Conservation (phyloP, 2,113 vertebrate species). For the Sceloporus tristichus region DNA sequence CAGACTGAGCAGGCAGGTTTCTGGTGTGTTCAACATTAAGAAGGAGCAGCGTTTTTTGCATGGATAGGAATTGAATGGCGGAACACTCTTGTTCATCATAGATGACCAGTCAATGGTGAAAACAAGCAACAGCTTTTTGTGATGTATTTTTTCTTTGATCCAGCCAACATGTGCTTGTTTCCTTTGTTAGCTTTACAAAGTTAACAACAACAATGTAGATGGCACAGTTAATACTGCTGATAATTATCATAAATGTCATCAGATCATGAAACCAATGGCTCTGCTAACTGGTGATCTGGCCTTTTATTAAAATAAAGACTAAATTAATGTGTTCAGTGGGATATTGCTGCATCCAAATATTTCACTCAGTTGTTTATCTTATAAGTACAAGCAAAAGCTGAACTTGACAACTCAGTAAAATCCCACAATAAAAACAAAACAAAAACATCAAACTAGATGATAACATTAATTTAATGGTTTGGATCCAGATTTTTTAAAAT, state of each 20-base stretch:
- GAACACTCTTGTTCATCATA: constrained; percentile 67
- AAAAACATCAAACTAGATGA: background rate
- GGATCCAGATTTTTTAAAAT: background rate
- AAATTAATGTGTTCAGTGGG: background rate
- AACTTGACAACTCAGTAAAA: constrained; percentile 13
- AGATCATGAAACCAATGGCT: constrained; percentile 43
- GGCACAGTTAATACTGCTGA: constrained; percentile 32
- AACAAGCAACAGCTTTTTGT: constrained; percentile 70
- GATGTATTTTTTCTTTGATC: constrained; percentile 73
- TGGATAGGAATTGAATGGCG: constrained; percentile 73
- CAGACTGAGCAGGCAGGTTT: constrained; percentile 85
- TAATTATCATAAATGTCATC: constrained; percentile 35
- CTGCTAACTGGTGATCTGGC: constrained; percentile 24
- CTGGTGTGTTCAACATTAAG: constrained; percentile 79
- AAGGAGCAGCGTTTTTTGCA: constrained; percentile 77
- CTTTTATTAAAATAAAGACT: constrained; percentile 26
- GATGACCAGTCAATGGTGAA: constrained; percentile 74
- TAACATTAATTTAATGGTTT: background rate
- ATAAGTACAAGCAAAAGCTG: constrained; percentile 19
- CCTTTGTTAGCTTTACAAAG: constrained; percentile 53
- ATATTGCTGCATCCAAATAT: constrained; percentile 31
- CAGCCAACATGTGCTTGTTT: constrained; percentile 49
- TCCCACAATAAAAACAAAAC: background rate
- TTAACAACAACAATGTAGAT: constrained; percentile 51
- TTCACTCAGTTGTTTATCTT: constrained; percentile 33